Percentiles rank a stretch among this genome's conserved stretches.
phyloP scores from a whole-genome alignment of 2,797 vertebrate genomes.

The Potorous gilbertii region DNA sequence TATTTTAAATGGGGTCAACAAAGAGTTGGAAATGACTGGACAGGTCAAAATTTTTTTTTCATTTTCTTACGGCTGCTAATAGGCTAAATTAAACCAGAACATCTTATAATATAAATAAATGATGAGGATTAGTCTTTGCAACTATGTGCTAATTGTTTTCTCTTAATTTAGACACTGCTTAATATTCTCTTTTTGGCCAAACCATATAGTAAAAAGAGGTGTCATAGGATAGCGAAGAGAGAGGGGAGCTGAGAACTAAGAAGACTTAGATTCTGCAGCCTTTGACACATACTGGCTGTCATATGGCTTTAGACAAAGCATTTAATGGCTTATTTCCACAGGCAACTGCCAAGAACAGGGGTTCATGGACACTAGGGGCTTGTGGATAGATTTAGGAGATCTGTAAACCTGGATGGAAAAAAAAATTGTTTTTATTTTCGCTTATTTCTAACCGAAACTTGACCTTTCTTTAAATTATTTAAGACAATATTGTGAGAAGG shows the following conservation, averaged over 20 bases:
- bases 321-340: background rate
- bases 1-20: background rate
- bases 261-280: background rate
- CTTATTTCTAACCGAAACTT: background rate
- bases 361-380: background rate
- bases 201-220: background rate
- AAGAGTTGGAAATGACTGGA: background rate
- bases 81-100: background rate
- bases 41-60: background rate
- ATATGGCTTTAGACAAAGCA: background rate
- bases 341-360: background rate
- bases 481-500: background rate
- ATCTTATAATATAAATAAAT: background rate
- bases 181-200: background rate
- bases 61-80: background rate
- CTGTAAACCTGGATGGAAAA: background rate
- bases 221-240: background rate
- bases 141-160: background rate
- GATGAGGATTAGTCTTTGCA: background rate
- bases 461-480: background rate
- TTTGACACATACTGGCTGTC: background rate
- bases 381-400: background rate
- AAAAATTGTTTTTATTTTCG: background rate
- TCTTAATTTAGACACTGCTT: background rate
- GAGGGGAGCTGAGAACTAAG: background rate